These are phyloP conservation scores for Scolopax rusticola DNA, from an alignment of 2,797 vertebrate genomes.

Conservation along the genomic window DNA sequence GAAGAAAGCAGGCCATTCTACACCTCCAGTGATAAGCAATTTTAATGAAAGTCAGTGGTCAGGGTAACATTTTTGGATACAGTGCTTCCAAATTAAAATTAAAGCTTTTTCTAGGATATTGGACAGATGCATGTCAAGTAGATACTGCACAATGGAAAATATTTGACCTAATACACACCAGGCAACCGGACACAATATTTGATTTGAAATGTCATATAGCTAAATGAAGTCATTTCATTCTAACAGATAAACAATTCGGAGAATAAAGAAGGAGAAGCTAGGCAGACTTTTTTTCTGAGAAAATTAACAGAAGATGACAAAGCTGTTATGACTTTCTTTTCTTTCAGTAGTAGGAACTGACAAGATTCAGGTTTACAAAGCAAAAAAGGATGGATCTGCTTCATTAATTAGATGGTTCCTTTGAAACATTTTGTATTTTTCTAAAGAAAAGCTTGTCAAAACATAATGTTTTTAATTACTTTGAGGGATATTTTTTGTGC, in stretches of 20 bases:
- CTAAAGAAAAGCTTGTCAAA: constrained; percentile 35
- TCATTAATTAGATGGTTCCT: constrained; percentile 6
- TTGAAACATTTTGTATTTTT: background rate
- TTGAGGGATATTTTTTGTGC: constrained; percentile 19
- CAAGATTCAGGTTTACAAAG: background rate
- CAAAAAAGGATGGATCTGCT: background rate
- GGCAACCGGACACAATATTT: background rate
- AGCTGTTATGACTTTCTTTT: constrained; percentile 6
- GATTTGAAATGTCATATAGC: background rate
- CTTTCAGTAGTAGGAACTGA: constrained; percentile 21
- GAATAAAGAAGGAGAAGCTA: background rate
- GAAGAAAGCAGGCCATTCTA: background rate
- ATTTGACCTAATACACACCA: background rate
- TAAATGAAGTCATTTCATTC: constrained; percentile 26
- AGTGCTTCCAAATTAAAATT: background rate
- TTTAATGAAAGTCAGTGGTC: background rate
- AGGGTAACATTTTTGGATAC: background rate
- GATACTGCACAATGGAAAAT: background rate
- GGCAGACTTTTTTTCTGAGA: background rate
- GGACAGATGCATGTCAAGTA: background rate
- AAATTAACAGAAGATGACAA: background rate
- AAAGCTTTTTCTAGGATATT: background rate
- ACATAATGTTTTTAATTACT: constrained; percentile 33
- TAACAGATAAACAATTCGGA: background rate
- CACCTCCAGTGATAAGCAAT: background rate